Base-by-base conservation (phyloP, 2,888 invertebrate genomes). In the Polia nebulosa region DNA sequence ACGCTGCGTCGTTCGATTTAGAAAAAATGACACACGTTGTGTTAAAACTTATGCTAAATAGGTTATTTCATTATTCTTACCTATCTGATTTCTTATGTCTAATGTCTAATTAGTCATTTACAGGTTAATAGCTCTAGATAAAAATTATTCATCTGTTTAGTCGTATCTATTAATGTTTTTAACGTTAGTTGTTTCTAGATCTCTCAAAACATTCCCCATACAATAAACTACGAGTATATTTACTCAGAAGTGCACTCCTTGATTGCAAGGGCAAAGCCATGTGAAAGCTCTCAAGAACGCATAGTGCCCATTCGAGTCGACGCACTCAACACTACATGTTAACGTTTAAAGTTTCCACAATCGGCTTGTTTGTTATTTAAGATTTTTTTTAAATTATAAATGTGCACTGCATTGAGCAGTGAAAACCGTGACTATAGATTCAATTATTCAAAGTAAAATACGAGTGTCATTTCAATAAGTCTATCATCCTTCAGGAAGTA, bases 11-110 rank as follows among this genome's bases (percentile, higher is more conserved):
- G n/a, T n/a, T n/a, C n/a, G n/a, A n/a, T n/a, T n/a, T n/a, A n/a
- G n/a, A n/a, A n/a, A n/a, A n/a, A n/a, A n/a, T n/a, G n/a, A n/a
- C n/a, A n/a, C n/a, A n/a, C n/a, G n/a, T n/a, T n/a, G n/a, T n/a
- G n/a, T n/a, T n/a, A n/a, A n/a, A n/a, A n/a, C n/a, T n/a, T 39
- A 44, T 51, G 41, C 17, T 65, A 53, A 52, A n/a, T n/a, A n/a
- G 17, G 32, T 27, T 25, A 63, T 13, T 73, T 15, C 9, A 34
- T 34, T 73, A 41, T 63, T 73, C 20, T n/a, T n/a, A n/a, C n/a
- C n/a, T n/a, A n/a, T n/a, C n/a, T n/a, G n/a, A n/a, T n/a, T n/a
- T n/a, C n/a, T n/a, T n/a, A 9, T 11, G 32, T 11, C 11, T n/a
- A 17, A 22, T 11, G 9, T 36, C 13, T 20, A 25, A 20, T 49